Percentiles rank a stretch among this genome's conserved stretches.
phyloP scores from a whole-genome alignment of 2,888 invertebrate genomes.

The Heterodera filipjevi region DNA sequence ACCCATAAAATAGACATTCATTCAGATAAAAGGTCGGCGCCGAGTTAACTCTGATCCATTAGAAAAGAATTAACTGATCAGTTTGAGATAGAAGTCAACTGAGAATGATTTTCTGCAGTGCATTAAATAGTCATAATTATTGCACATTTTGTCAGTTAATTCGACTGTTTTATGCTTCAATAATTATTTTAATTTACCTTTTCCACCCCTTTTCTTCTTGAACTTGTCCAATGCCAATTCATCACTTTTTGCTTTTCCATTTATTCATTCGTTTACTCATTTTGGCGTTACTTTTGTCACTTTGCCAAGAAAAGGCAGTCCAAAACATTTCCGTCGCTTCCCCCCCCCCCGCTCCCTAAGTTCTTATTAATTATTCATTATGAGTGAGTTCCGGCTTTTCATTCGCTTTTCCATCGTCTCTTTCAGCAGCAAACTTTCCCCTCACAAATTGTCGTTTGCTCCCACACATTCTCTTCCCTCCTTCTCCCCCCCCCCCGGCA shows the following conservation, averaged over 20 bases:
- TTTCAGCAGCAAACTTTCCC: not conserved
- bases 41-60: no score
- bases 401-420: not conserved
- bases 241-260: not conserved
- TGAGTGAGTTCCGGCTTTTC: not conserved
- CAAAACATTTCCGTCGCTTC: not conserved
- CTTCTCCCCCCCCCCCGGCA: not conserved
- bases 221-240: no score
- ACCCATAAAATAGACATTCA: no score
- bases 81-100: no score
- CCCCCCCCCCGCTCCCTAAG: not conserved
- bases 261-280: not conserved
- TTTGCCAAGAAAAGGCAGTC: not conserved
- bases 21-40: no score
- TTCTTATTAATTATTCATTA: slow-evolving; percentile 14
- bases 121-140: no score
- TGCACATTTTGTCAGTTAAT: no score
- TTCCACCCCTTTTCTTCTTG: no score
- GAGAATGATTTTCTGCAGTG: no score
- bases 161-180: no score
- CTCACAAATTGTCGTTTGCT: not conserved
- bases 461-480: not conserved
- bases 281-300: not conserved
- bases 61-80: no score
- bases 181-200: no score